Evolutionary conservation across 2,113 vertebrate species (phyloP).

Genomic region (Macrotis lagotis): DNA sequence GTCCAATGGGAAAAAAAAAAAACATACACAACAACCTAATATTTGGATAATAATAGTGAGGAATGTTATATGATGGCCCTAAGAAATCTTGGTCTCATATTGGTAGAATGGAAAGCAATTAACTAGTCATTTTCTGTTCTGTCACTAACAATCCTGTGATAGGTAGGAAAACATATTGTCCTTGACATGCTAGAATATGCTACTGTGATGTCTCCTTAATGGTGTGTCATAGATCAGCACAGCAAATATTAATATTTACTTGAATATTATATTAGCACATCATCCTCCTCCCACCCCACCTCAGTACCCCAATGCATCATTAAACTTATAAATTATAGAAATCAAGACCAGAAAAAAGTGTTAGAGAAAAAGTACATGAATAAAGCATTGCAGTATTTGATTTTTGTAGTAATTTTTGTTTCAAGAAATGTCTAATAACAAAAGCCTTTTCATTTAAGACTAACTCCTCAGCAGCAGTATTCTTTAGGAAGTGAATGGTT

Average conservation of each 20-base stretch:
- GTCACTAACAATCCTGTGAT: neutral
- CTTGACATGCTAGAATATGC: slow-evolving; percentile 10
- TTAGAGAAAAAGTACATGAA: slow-evolving; percentile 34
- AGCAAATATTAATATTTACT: slow-evolving; percentile 42
- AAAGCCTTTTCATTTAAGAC: slow-evolving; percentile 12
- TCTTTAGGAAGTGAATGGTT: neutral
- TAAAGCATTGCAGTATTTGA: slow-evolving; percentile 46
- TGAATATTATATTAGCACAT: slow-evolving; percentile 21
- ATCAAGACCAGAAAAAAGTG: slow-evolving; percentile 1
- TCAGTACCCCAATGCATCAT: slow-evolving; percentile 35
- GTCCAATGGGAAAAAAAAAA: neutral
- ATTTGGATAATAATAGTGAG: slow-evolving; percentile 34
- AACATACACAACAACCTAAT: neutral
- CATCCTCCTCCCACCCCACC: neutral
- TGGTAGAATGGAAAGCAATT: slow-evolving; percentile 12
- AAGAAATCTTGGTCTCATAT: neutral
- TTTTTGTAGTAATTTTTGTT: slow-evolving; percentile 41
- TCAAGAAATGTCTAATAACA: slow-evolving; percentile 16
- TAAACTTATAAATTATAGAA: slow-evolving; percentile 50
- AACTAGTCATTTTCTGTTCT: slow-evolving; percentile 33
- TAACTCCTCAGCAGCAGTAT: neutral
- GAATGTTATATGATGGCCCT: neutral
- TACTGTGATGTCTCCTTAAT: slow-evolving; percentile 29
- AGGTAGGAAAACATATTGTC: slow-evolving; percentile 17
- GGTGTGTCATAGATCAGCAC: slow-evolving; percentile 31